Evolutionary conservation across 2,113 vertebrate species (phyloP).

Genomic region (Crotalus helleri): DNA sequence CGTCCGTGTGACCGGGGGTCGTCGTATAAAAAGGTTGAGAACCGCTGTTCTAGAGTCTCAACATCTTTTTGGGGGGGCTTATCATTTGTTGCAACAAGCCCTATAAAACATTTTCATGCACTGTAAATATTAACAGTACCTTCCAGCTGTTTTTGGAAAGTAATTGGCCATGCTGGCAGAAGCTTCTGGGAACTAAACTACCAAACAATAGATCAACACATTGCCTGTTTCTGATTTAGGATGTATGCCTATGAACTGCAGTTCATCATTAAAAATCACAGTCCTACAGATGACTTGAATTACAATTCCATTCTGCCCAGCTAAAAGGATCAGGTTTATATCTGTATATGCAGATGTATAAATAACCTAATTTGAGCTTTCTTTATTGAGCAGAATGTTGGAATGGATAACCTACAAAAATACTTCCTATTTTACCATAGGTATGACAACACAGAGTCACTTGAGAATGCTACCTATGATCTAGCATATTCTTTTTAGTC

Average conservation of each 20-base stretch:
- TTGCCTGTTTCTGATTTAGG: background rate
- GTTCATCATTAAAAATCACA: background rate
- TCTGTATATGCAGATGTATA: background rate
- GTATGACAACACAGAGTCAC: background rate
- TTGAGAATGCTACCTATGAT: background rate
- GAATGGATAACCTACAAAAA: background rate
- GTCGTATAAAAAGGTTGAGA: too few relatives aligned
- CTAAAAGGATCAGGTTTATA: background rate
- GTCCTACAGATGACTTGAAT: background rate
- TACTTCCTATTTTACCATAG: background rate
- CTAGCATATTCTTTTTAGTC: background rate
- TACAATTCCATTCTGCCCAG: background rate
- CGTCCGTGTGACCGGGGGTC: too few relatives aligned
- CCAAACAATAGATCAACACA: background rate
- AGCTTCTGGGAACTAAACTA: background rate
- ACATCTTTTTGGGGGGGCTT: too few relatives aligned
- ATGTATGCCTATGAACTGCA: background rate
- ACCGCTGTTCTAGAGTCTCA: too few relatives aligned
- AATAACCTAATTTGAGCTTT: background rate
- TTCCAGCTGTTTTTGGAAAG: conserved; percentile 28
- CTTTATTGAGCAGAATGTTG: background rate
- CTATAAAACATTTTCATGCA: conserved; percentile 16
- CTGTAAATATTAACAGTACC: background rate
- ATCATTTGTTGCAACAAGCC: conserved; percentile 7
- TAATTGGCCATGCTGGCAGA: background rate